phyloP scores from a whole-genome alignment of 2,888 invertebrate genomes.

The Dynastes tityus region DNA sequence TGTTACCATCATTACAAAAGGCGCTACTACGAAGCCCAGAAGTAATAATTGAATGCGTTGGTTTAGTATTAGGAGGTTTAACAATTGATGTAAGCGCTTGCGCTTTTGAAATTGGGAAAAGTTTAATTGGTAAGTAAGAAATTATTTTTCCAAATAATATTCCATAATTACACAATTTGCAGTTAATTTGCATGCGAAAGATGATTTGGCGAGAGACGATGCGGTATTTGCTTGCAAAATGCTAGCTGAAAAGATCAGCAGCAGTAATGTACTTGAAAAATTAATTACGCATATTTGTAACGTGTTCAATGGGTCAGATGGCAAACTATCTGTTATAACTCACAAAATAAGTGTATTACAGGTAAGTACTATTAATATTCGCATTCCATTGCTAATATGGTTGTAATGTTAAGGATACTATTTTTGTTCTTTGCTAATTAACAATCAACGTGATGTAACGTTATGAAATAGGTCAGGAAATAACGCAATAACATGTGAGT shows the following conservation, averaged over 20 bases:
- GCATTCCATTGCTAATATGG: not conserved
- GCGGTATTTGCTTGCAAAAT: slow-evolving; percentile 82
- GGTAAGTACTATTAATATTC: slow-evolving; percentile 68
- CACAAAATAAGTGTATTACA: slow-evolving; percentile 91
- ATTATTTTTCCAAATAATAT: slow-evolving; percentile 26
- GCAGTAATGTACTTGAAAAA: slow-evolving; percentile 77
- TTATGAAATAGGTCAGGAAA: too few relatives aligned
- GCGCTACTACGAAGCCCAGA: slow-evolving; percentile 96
- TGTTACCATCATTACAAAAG: slow-evolving; percentile 91
- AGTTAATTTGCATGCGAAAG: slow-evolving; percentile 90
- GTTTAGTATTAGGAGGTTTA: slow-evolving; percentile 81
- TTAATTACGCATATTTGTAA: slow-evolving; percentile 83
- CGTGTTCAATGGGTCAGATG: slow-evolving; percentile 90
- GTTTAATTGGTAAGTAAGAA: slow-evolving; percentile 81
- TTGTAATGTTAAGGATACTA: too few relatives aligned
- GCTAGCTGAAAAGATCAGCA: slow-evolving; percentile 82
- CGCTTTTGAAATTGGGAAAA: slow-evolving; percentile 85
- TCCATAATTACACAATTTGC: slow-evolving; percentile 52
- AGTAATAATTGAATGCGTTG: slow-evolving; percentile 87
- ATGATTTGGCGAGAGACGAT: slow-evolving; percentile 82
- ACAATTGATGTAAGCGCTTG: slow-evolving; percentile 85
- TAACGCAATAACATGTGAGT: too few relatives aligned
- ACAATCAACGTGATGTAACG: not conserved
- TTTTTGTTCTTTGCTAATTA: too few relatives aligned
- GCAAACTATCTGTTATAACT: slow-evolving; percentile 90